phyloP scores from a whole-genome alignment of 1,140 invertebrate species.

The Anoplolepis gracilipes region DNA sequence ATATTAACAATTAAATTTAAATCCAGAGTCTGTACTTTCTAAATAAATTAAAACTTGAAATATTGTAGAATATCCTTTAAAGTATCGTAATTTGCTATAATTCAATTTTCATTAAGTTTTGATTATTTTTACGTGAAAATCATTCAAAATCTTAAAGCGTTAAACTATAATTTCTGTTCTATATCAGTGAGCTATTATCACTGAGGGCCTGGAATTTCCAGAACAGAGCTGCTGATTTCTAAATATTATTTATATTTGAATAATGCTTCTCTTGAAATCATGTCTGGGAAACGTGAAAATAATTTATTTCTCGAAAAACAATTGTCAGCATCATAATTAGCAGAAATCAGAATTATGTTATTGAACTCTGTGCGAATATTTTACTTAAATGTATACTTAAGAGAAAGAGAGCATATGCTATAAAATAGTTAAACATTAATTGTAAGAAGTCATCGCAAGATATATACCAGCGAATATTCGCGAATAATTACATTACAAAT shows the following conservation, averaged over 20 bases:
- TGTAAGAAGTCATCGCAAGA: not conserved
- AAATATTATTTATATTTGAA: not conserved
- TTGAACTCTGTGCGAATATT: not conserved
- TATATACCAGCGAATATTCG: not conserved
- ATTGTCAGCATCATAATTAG: not conserved
- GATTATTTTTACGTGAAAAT: not conserved
- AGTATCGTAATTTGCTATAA: not conserved
- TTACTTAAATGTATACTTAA: too few relatives aligned
- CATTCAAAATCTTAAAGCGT: not conserved
- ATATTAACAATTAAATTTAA: not conserved
- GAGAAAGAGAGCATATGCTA: not conserved
- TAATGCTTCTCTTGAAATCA: not conserved
- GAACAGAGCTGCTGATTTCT: conserved; percentile 15
- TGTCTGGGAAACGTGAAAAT: not conserved
- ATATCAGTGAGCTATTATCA: not conserved
- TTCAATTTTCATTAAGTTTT: not conserved
- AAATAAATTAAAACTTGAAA: not conserved
- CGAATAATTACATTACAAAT: not conserved
- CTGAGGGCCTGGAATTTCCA: not conserved
- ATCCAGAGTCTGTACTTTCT: not conserved
- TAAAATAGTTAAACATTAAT: not conserved
- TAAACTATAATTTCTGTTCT: not conserved
- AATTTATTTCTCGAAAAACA: conserved; percentile 11
- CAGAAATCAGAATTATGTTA: too few relatives aligned
- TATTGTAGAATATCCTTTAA: not conserved